These are phyloP conservation scores for Todiramphus chloris DNA, from an alignment of 2,113 vertebrate genomes.

Conservation along the genomic window DNA sequence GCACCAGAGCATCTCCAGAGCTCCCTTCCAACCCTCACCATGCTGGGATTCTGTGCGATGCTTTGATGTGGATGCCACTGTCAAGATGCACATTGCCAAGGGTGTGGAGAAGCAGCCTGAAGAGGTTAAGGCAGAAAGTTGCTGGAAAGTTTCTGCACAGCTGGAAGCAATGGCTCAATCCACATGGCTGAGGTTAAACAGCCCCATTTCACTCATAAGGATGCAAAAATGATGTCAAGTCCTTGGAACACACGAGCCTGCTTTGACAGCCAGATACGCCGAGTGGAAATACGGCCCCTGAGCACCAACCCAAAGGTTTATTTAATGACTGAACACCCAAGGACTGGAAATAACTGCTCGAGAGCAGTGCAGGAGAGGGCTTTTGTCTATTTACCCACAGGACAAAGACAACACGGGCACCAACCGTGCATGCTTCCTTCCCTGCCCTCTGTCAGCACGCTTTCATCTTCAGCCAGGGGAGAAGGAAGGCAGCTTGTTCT, in stretches of 20 bases:
- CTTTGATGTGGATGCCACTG: background rate
- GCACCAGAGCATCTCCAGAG: background rate
- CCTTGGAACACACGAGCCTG: background rate
- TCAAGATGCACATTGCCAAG: background rate
- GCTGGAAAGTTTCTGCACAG: conserved; percentile 11
- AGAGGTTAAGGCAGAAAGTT: background rate
- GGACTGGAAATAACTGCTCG: background rate
- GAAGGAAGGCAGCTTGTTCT: background rate
- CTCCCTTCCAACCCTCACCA: background rate
- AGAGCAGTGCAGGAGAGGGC: background rate
- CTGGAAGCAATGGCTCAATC: background rate
- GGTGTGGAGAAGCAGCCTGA: background rate
- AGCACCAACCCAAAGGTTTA: background rate
- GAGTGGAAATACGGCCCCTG: background rate
- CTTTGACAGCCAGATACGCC: conserved; percentile 19
- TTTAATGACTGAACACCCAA: background rate
- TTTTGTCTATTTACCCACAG: background rate
- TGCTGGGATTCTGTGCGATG: no score
- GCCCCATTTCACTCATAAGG: background rate
- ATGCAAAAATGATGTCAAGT: conserved; percentile 29
- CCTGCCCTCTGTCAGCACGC: background rate
- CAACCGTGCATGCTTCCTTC: background rate
- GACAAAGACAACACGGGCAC: conserved; percentile 7
- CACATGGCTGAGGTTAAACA: background rate
- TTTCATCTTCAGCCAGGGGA: conserved; percentile 4